phyloP scores from a whole-genome alignment of 1,140 invertebrate species.

The Bombus cullumanus region DNA sequence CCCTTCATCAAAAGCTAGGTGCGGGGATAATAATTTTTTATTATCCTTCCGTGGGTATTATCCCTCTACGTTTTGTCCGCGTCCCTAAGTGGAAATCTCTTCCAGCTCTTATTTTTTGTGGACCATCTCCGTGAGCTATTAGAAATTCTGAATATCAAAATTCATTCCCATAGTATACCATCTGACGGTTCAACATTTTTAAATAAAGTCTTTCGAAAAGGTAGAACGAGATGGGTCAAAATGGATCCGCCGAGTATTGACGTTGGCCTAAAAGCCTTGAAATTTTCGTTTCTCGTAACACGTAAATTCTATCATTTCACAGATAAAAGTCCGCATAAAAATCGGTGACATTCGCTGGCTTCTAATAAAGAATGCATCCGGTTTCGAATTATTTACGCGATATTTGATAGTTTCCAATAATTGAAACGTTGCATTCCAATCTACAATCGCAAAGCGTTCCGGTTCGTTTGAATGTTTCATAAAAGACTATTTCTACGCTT shows the following conservation, averaged over 20 bases:
- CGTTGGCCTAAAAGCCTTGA: neutral
- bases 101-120: neutral
- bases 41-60: constrained; percentile 5
- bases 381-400: neutral
- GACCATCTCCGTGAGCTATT: neutral
- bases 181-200: neutral
- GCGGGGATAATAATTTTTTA: constrained; percentile 13
- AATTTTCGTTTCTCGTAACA: neutral
- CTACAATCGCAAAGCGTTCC: no score
- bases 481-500: neutral
- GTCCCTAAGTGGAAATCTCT: constrained; percentile 12
- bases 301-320: neutral
- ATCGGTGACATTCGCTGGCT: neutral
- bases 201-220: neutral
- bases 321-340: neutral
- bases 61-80: neutral
- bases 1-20: constrained; percentile 10
- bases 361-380: no score
- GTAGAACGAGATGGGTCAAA: neutral
- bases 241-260: neutral
- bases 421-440: neutral
- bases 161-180: neutral
- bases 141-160: neutral
- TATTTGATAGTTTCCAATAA: neutral
- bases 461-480: neutral